Conservation (phyloP, 92 coral and sea anemone species). For the Palythoa grandiflora region DNA sequence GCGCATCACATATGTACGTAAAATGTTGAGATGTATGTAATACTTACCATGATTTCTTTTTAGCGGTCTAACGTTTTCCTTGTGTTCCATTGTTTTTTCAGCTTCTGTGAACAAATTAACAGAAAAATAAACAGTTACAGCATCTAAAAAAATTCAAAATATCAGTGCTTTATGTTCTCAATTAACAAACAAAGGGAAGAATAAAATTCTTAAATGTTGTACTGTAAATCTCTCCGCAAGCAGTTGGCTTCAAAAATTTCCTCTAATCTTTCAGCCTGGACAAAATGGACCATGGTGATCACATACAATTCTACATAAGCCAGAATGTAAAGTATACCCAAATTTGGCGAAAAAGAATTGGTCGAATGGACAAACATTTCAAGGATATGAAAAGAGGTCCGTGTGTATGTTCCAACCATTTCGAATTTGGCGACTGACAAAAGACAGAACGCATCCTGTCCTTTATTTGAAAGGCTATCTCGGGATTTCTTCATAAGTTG, state of each 20-base stretch:
- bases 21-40: no score
- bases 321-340: not conserved
- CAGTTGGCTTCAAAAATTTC: not conserved
- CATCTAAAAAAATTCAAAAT: no score
- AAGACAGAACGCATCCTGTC: conserved; percentile 29
- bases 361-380: no score
- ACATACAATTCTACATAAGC: not conserved
- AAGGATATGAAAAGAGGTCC: not conserved
- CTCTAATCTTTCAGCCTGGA: not conserved
- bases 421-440: conserved; percentile 48
- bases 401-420: conserved; percentile 47
- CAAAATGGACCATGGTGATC: not conserved
- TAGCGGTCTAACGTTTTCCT: no score
- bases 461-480: conserved; percentile 52
- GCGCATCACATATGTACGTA: no score
- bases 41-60: no score
- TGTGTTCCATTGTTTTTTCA: no score
- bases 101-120: no score
- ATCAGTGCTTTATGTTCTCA: no score
- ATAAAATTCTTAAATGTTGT: no score
- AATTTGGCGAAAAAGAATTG: not conserved
- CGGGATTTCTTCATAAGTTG: conserved; percentile 21
- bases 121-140: no score
- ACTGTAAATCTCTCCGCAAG: not conserved
- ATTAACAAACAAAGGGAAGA: no score